Base-by-base conservation (phyloP, 2,888 invertebrate species). In the Agrypnus murinus region DNA sequence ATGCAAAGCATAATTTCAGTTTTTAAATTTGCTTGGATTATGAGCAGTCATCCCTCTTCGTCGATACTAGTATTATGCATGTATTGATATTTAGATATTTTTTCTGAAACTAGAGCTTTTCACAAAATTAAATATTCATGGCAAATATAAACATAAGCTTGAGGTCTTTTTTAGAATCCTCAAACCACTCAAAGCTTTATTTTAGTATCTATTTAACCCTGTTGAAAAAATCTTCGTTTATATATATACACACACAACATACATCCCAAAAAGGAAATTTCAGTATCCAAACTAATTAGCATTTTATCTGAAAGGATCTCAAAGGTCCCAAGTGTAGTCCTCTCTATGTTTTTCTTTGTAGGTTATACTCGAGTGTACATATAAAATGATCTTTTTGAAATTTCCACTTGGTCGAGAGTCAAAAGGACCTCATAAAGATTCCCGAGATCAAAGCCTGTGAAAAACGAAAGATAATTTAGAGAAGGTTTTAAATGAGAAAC, bases 1-100 rank as follows among this genome's bases (percentile, higher is more conserved):
- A 83, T 82, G 83, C 83, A 83, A 84, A 83, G 83, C 83, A 82
- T 79, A 81, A 82, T 83, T 80, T 80, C 80, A 82, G 80, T 80
- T 79, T 80, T 75, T 76, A 80, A 80, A 84, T 83, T 81, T 81
- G 78, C 81, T 79, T 81, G 83, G 83, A 84, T 83, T 84, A 83
- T 68, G 75, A 75, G 71, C 75, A 75, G 76, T 77, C 77, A 77
- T 75, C 77, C 74, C 73, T 53, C 4, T 14, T 46, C 25, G 14
- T 40, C 40, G 34, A 57, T 38, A 15, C 59, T 34, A n/a, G n/a
- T n/a, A n/a, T n/a, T n/a, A 34, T 34, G 1, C 40, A n/a, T n/a
- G n/a, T 58, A 59, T 59, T 40, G 59, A 59, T 59, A 43, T 32
- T 14, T 43, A 17, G 40, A 59, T 40, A 12, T 19, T 58, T 2